Conservation (phyloP, 2,888 invertebrate species). For the Exephanes ischioxanthus region DNA sequence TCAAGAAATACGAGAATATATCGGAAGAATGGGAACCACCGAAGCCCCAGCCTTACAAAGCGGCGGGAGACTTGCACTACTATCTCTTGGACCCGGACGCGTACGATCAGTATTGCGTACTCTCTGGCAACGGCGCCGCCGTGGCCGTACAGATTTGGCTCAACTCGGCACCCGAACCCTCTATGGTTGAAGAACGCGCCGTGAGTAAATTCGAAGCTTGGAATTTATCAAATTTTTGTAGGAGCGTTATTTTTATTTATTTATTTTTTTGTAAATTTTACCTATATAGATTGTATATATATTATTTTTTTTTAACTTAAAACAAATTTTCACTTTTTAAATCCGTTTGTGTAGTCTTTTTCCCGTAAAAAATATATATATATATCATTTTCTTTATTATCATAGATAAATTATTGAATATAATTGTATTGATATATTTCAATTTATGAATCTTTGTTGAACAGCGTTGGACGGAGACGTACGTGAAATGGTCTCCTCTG, state of each 20-base stretch:
- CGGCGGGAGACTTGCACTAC: conserved; percentile 96
- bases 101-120: conserved; percentile 97
- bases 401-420: too few relatives aligned
- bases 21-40: conserved; percentile 98
- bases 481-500: conserved; percentile 98
- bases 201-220: conserved; percentile 84
- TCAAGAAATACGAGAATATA: conserved; percentile 96
- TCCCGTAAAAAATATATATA: too few relatives aligned
- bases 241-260: background rate
- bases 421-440: too few relatives aligned
- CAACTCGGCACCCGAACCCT: conserved; percentile 95
- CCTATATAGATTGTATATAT: too few relatives aligned
- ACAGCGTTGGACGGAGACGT: conserved; percentile 98
- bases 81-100: conserved; percentile 97
- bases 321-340: too few relatives aligned
- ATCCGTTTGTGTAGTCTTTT: too few relatives aligned
- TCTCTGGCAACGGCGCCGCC: conserved; percentile 91
- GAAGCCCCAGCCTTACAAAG: conserved; percentile 94
- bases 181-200: conserved; percentile 92
- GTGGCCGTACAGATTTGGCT: conserved; percentile 95
- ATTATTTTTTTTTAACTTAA: too few relatives aligned
- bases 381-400: background rate
- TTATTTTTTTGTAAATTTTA: too few relatives aligned
- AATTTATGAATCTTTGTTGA: conserved; percentile 67
- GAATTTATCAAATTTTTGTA: conserved; percentile 15